Base-by-base conservation (phyloP, 2,888 invertebrate genomes). In the Hemicrepidius hirtus region DNA sequence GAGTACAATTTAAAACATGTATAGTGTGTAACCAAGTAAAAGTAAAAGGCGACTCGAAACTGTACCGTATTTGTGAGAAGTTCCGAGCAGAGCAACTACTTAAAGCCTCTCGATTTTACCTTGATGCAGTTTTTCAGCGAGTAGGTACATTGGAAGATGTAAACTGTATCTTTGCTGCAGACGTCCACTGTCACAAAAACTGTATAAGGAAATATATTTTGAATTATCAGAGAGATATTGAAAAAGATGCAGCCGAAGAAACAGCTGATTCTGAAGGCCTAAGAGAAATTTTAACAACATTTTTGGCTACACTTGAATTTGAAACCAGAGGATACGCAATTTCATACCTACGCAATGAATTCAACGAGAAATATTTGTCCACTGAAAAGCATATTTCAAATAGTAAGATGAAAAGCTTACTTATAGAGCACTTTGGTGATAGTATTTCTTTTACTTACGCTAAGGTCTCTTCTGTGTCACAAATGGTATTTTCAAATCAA, bases 61-160 rank as follows among this genome's bases (percentile, higher is more conserved):
- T 57, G n/a, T 57, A 57, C 35, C 57, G 57, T 28, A 57, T 57
- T 57, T 57, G 57, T 32, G 57, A 7, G 57, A 57, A 57, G 32
- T 32, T 57, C 2, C 6, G 57, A 57, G 57, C 57, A 57, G 35
- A 32, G 35, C 57, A 57, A 57, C 18, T 57, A 57, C 57, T 57
- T 9, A 57, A 57, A 57, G 57, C 57, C 57, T 57, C 57, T 16
- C 57, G 57, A 35, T 57, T 57, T 57, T 57, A 57, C 57, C 57
- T 57, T 32, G 46, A 46, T 46, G 32, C 35, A 57, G 57, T 32
- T 57, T 57, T 57, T 57, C 57, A 32, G 35, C 32, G 57, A 35
- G 12, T 16, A 57, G 57, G 9, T 57, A 32, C 32, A 57, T 57
- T 28, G 35, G 57, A 57, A 57, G 57, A 57, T 57, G 35, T 57